Evolutionary conservation across 2,797 vertebrate species (phyloP), one percentile per base, ranked within the genome.

Genomic region (Allobates femoralis): DNA sequence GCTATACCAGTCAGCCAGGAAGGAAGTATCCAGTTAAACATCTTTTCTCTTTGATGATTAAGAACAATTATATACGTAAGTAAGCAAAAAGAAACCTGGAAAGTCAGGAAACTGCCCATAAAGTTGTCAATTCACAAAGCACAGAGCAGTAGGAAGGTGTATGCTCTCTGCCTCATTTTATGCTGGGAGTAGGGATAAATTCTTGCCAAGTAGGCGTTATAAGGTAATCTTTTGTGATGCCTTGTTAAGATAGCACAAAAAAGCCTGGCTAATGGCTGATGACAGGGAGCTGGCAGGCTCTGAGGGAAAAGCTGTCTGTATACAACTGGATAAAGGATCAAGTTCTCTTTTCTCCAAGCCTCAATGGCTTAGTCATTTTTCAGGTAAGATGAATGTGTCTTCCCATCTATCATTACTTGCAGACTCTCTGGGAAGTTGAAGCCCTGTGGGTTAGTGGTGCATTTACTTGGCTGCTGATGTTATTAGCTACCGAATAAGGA

Each of bases 331-430:
- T 85, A 85, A 88, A 76, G 76, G 50, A 81, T 85, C 30, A 30
- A 1, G 15, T 58, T 66, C 60, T 76, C 74, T 64, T 32, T 46
- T 75, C 23, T 88, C 75, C 58, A 11, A 19, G 0, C 84, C 77
- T 74, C 86, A 84, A 21, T 0, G 11, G 88, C 50, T 66, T 87
- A 86, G 90, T 89, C 90, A 77, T 90, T 89, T 90, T 86, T 86
- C 91, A 92, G 92, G 91, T 92, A 88, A 89, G 84, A 92, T 89
- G 87, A 92, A 90, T 90, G 91, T 90, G 90, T 37, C 67, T 46
- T 37, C 30, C 73, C 91, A 92, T 92, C 90, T 89, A 89, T 91
- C 93, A 91, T 90, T 85, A 77, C 81, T 80, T 84, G 32, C 89
- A 34, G 89, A 41, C 79, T 87, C 75, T 88, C 85, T 88, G 83